Conservation (phyloP, 2,888 invertebrate species). For the Apamea crenata region DNA sequence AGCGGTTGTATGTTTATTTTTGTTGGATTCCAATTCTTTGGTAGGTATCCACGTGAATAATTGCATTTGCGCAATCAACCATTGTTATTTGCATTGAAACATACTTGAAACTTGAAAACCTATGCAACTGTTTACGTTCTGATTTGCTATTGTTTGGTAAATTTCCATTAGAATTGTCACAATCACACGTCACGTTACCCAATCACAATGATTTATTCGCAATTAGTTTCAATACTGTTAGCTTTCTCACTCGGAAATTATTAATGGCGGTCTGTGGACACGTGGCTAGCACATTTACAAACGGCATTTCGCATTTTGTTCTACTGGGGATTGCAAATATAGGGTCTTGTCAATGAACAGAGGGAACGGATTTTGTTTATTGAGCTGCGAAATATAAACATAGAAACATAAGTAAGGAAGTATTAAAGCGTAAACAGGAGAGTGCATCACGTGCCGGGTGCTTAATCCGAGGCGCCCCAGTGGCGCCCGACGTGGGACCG, state of each 20-base stretch:
- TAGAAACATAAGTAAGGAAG: slow-evolving; percentile 71
- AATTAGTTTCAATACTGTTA: slow-evolving; percentile 72
- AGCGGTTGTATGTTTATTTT: neutral
- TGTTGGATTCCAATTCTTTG: neutral
- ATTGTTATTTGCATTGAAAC: slow-evolving; percentile 24
- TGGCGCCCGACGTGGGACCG: slow-evolving; percentile 72
- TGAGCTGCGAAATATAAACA: slow-evolving; percentile 79
- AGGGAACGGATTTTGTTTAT: slow-evolving; percentile 67
- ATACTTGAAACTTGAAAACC: slow-evolving; percentile 16
- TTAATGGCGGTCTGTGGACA: slow-evolving; percentile 57
- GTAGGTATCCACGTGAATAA: neutral
- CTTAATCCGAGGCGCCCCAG: slow-evolving; percentile 63
- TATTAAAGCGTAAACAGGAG: slow-evolving; percentile 70
- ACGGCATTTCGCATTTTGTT: slow-evolving; percentile 24
- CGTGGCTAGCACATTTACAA: slow-evolving; percentile 65
- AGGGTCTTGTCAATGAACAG: slow-evolving; percentile 45
- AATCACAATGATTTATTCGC: slow-evolving; percentile 75
- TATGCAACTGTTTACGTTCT: slow-evolving; percentile 36
- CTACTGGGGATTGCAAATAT: slow-evolving; percentile 33
- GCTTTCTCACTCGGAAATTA: slow-evolving; percentile 64
- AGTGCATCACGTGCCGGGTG: slow-evolving; percentile 68
- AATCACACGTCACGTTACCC: slow-evolving; percentile 54
- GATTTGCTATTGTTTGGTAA: slow-evolving; percentile 51
- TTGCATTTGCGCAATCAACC: slow-evolving; percentile 6
- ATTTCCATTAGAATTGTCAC: slow-evolving; percentile 47